phyloP scores from a whole-genome alignment of 2,113 vertebrate genomes.

The Gopherus flavomarginatus region DNA sequence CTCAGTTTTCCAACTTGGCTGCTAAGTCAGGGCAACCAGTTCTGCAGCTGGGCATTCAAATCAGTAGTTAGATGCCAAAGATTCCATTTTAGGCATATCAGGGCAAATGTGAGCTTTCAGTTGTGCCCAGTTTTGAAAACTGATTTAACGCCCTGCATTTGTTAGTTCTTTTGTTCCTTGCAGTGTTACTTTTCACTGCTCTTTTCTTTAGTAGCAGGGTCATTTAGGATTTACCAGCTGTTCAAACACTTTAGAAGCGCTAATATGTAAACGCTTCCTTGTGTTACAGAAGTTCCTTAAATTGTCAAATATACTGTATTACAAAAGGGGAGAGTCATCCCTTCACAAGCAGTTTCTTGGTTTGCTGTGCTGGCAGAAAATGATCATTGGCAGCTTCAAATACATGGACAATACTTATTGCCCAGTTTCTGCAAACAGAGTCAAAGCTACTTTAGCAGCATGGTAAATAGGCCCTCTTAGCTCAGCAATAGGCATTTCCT shows the following conservation, averaged over 20 bases:
- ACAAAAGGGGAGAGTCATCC: constrained; percentile 38
- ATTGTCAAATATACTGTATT: constrained; percentile 35
- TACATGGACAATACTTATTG: constrained; percentile 29
- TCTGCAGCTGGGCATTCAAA: neutral
- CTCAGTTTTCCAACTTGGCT: neutral
- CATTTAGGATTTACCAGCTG: constrained; percentile 53
- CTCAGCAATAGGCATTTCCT: constrained; percentile 35
- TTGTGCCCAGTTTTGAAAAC: constrained; percentile 12
- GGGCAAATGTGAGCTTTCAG: neutral
- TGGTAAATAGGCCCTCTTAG: constrained; percentile 23
- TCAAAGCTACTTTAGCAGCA: constrained; percentile 9
- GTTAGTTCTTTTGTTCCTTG: constrained; percentile 10
- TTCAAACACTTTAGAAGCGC: constrained; percentile 34
- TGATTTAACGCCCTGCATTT: neutral
- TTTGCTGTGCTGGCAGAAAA: constrained; percentile 52
- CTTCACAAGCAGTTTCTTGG: neutral
- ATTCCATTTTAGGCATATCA: neutral
- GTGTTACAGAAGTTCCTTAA: constrained; percentile 34
- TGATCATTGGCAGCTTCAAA: constrained; percentile 34
- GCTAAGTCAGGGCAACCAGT: neutral
- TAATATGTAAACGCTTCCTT: constrained; percentile 33
- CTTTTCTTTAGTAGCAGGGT: neutral
- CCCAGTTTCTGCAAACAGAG: constrained; percentile 36
- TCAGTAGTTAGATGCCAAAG: neutral
- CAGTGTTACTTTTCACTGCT: neutral